phyloP scores from a whole-genome alignment of 2,113 vertebrate species.

The Oophaga pumilio region DNA sequence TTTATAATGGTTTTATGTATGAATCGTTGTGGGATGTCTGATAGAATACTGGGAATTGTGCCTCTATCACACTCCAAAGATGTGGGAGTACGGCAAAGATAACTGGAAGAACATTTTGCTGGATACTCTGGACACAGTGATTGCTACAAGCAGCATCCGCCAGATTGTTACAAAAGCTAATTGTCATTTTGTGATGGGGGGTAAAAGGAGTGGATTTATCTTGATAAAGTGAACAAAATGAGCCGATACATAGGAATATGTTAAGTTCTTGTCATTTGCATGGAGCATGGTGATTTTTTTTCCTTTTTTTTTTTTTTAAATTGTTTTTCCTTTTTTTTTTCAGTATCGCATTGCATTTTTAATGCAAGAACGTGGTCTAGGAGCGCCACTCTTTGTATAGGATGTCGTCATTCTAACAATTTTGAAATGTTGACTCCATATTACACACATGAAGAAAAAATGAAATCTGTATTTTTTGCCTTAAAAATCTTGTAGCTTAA shows the following conservation, averaged over 20 bases:
- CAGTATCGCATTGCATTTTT: not conserved
- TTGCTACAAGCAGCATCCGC: constrained; percentile 30
- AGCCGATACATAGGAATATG: not conserved
- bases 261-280: not conserved
- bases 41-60: constrained; percentile 32
- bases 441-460: too few species aligned
- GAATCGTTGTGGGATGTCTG: not conserved
- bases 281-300: not conserved
- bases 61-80: constrained; percentile 30
- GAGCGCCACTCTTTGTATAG: not conserved
- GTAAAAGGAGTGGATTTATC: not conserved
- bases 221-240: constrained; percentile 1
- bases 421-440: too few species aligned
- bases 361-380: not conserved
- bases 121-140: constrained; percentile 17
- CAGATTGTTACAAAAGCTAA: constrained; percentile 29
- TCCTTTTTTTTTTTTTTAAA: not conserved
- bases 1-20: constrained; percentile 5
- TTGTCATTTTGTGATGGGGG: constrained; percentile 22
- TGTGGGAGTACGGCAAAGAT: constrained; percentile 30
- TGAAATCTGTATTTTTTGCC: too few species aligned
- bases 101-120: constrained; percentile 44
- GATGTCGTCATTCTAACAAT: not conserved
- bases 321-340: not conserved
- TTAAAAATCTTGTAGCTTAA: too few species aligned